phyloP scores from a whole-genome alignment of 1,140 invertebrate species.

The Littorina saxatilis region DNA sequence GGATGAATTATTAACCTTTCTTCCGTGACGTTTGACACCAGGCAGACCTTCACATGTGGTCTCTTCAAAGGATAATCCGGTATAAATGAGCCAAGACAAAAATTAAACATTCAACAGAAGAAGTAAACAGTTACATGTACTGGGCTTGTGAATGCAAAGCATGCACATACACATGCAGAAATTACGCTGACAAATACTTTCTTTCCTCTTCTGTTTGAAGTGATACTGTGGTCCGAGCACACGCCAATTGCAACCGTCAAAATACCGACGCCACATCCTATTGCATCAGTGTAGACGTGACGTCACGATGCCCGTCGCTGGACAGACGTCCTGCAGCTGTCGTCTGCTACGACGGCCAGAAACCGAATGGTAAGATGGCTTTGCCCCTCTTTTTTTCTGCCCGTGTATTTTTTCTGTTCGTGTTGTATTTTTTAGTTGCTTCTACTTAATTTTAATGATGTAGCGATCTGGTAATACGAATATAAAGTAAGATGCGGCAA shows the following conservation, averaged over 20 bases:
- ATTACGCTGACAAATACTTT: too few relatives aligned
- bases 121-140: neutral
- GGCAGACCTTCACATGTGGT: too few relatives aligned
- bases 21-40: too few relatives aligned
- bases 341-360: neutral
- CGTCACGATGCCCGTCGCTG: neutral
- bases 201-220: neutral
- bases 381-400: neutral
- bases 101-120: neutral
- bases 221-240: neutral
- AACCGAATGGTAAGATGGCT: neutral
- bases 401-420: neutral
- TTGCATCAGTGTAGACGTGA: neutral
- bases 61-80: too few relatives aligned
- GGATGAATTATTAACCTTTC: too few relatives aligned
- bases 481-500: neutral
- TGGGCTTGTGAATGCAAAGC: neutral
- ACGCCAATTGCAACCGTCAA: neutral
- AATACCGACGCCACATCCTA: neutral
- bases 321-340: neutral
- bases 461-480: neutral
- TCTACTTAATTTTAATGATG: neutral
- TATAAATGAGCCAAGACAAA: too few relatives aligned
- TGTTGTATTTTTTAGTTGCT: neutral
- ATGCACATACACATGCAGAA: too few relatives aligned